Percentiles rank a stretch among this genome's conserved stretches.
Evolutionary conservation across 2,797 vertebrate genomes (phyloP).

Genomic region (Anguilla anguilla): DNA sequence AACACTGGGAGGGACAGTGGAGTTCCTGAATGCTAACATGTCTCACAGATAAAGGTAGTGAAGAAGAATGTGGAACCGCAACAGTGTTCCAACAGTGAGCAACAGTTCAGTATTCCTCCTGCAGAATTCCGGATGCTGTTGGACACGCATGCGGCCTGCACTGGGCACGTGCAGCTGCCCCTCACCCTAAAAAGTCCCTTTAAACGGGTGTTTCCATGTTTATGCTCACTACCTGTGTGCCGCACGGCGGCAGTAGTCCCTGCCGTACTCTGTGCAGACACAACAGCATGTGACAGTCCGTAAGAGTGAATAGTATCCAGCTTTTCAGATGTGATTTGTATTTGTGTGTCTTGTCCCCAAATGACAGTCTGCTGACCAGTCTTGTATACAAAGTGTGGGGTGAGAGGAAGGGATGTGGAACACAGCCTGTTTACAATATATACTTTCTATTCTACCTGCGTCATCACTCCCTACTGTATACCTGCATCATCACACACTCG

Average conservation of each 20-base stretch:
- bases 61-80: not conserved
- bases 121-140: not conserved
- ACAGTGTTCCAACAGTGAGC: not conserved
- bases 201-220: too few species aligned
- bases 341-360: not conserved
- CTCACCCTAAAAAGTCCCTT: too few species aligned
- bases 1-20: not conserved
- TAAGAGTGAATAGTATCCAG: too few species aligned
- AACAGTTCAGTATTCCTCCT: not conserved
- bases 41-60: constrained; percentile 24
- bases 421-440: constrained; percentile 2
- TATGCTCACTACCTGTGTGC: too few species aligned
- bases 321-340: not conserved
- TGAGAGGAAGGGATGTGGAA: constrained; percentile 3
- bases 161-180: not conserved
- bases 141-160: not conserved
- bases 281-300: not conserved
- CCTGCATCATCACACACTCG: not conserved
- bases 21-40: constrained; percentile 41
- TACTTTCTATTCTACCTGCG: too few species aligned
- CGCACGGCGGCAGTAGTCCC: too few species aligned
- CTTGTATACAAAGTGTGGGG: not conserved
- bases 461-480: not conserved
- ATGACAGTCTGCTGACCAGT: not conserved
- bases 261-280: not conserved